A percentile compares a stretch with the other conserved stretches of the same genome.
Conservation (phyloP, 2,113 vertebrate species). For the Indri indri region DNA sequence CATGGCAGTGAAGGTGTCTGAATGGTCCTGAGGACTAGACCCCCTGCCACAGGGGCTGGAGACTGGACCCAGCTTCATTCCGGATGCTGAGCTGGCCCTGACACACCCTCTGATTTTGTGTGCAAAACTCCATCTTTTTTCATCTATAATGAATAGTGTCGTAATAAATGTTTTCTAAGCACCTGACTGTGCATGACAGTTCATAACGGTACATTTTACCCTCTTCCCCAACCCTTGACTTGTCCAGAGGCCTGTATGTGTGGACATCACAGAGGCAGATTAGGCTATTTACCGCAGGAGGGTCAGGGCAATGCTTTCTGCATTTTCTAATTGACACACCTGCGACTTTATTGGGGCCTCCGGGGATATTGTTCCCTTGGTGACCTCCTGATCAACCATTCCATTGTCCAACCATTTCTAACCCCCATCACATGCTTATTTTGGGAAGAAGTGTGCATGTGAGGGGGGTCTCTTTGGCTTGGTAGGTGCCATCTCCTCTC, state of each 20-base stretch:
- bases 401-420: not conserved
- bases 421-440: not conserved
- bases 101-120: not conserved
- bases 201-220: not conserved
- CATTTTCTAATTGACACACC: not conserved
- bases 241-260: not conserved
- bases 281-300: not conserved
- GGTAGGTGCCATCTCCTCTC: not conserved
- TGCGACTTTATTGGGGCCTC: not conserved
- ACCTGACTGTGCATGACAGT: not conserved
- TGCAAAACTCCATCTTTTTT: not conserved
- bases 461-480: not conserved
- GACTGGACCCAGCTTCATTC: not conserved
- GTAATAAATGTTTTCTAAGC: constrained; percentile 60
- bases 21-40: not conserved
- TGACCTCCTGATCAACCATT: not conserved
- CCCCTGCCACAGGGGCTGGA: not conserved
- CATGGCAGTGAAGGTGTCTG: not conserved
- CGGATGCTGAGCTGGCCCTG: not conserved
- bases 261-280: not conserved
- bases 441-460: not conserved
- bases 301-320: not conserved
- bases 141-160: constrained; percentile 11
- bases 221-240: not conserved
- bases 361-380: not conserved